Conservation (phyloP, 2,113 vertebrate species). For the Campylorhamphus procurvoides region DNA sequence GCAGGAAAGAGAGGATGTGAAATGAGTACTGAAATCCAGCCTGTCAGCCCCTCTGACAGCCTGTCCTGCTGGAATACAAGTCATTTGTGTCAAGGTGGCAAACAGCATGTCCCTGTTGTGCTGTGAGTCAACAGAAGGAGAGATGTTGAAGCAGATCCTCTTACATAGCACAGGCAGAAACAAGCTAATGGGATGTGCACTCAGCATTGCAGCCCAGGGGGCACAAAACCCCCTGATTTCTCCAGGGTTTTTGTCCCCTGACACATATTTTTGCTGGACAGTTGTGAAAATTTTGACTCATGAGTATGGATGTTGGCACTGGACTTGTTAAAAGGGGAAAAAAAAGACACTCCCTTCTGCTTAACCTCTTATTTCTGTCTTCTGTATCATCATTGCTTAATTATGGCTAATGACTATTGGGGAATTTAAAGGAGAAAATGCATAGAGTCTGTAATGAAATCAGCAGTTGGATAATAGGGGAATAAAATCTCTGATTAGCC, state of each 20-base stretch:
- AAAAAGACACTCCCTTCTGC: not conserved
- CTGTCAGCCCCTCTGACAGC: not conserved
- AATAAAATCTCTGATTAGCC: slow-evolving; percentile 7
- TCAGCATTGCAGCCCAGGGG: not conserved
- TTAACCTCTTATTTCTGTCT: not conserved
- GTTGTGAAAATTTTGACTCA: not conserved
- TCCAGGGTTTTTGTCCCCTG: not conserved
- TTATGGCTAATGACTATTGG: not conserved
- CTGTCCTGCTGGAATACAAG: not conserved
- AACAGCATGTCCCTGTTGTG: not conserved
- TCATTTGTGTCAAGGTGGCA: not conserved
- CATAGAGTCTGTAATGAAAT: slow-evolving; percentile 24
- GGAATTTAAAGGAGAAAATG: slow-evolving; percentile 7
- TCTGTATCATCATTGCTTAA: not conserved
- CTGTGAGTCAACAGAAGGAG: not conserved
- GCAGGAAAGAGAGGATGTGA: not conserved
- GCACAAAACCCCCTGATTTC: not conserved
- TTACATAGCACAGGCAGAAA: not conserved
- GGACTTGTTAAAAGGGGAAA: not conserved
- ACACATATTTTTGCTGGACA: not conserved
- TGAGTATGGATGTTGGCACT: not conserved
- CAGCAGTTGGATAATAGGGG: not conserved
- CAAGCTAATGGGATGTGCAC: not conserved
- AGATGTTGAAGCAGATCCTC: not conserved
- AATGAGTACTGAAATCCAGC: not conserved